Conservation (phyloP, 2,888 invertebrate genomes). For the Netelia melanura region DNA sequence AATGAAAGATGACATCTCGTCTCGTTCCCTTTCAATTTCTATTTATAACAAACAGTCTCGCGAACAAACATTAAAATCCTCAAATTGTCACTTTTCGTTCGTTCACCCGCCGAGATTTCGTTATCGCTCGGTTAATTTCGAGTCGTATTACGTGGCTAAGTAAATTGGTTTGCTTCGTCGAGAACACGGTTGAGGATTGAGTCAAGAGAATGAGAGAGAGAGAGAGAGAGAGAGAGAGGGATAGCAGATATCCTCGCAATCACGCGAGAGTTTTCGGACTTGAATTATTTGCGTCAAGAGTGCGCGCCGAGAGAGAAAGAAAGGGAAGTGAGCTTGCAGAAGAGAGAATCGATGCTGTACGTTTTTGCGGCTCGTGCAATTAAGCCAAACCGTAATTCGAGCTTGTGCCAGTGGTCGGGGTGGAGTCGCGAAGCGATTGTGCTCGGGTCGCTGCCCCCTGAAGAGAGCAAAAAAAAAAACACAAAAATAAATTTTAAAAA, state of each 20-base stretch:
- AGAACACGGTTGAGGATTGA: constrained; percentile 17
- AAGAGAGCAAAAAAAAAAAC: constrained; percentile 16
- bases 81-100: not conserved
- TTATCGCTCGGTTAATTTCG: constrained; percentile 3
- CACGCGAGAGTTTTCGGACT: constrained; percentile 55
- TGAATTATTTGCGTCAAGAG: constrained; percentile 61
- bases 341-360: constrained; percentile 46
- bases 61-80: not conserved
- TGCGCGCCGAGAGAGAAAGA: constrained; percentile 19
- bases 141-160: not conserved
- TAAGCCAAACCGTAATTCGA: constrained; percentile 61
- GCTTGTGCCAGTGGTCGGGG: constrained; percentile 15
- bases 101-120: not conserved
- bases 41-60: not conserved
- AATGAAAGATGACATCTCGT: too few species aligned
- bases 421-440: constrained; percentile 11
- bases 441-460: constrained; percentile 37
- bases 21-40: not conserved
- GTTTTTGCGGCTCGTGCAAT: constrained; percentile 58
- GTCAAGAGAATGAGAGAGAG: too few species aligned
- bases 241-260: not conserved
- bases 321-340: not conserved
- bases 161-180: constrained; percentile 50
- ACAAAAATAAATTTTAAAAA: constrained; percentile 9
- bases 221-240: constrained; percentile 10